Base-by-base conservation (phyloP, 92 coral and sea anemone species). In the Phenganax subtilis region DNA sequence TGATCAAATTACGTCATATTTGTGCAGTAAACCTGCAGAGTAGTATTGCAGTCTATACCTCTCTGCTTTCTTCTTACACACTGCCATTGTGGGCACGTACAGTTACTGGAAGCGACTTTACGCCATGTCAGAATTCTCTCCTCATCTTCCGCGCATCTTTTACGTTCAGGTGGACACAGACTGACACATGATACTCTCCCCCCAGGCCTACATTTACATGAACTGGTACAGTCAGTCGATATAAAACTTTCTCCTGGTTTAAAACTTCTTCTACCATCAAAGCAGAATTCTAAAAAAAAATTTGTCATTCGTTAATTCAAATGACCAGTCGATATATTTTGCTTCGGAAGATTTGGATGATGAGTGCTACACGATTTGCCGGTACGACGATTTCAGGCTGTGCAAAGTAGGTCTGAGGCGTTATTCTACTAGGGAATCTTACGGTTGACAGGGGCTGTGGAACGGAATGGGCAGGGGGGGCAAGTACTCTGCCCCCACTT, bases 151-250 rank as follows among this genome's bases (percentile, higher is more conserved):
- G 5, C n/a, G 20, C 82, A 77, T 17, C 37, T 77, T n/a, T 59
- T 77, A 28, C 51, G 71, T 51, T 59, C 65, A 11, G 82, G 82
- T 51, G 82, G 82, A 51, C 82, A 77, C 54, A 77, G 72, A 37
- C 56, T 30, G 12, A 77, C 71, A 51, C 82, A 77, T 9, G 65
- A 37, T 14, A 77, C 58, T 59, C 57, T 28, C 51, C 82, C 82
- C 27, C 72, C 71, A 6, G 56, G 71, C 1, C 65, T 8, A 77
- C 82, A 77, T 56, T 25, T 59, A 52, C 82, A 77, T 25, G 54
- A 61, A 77, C 82, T 57, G 47, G 58, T 0, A 47, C 82, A 77
- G 59, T 60, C 72, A 61, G 72, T 29, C 12, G 82, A 60, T 37
- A 77, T 61, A 51, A 59, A 59, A 37, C 54, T 12, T 7, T 77